A percentile compares a stretch with the other conserved stretches of the same genome.
These are phyloP conservation scores for Vulpes ferrilata DNA, from an alignment of 2,113 vertebrate species.

Conservation along the genomic window DNA sequence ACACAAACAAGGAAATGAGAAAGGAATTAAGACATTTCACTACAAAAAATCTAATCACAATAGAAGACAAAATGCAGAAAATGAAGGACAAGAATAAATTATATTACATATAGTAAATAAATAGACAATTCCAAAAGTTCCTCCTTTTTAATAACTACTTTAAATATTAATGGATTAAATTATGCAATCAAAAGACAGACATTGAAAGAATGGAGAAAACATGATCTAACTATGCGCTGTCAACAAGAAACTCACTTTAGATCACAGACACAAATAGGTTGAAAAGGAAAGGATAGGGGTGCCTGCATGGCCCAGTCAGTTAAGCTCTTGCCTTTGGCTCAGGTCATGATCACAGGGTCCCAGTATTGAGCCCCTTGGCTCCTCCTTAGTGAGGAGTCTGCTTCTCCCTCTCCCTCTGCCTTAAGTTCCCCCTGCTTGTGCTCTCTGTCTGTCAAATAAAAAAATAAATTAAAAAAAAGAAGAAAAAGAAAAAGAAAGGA, in stretches of 20 bases:
- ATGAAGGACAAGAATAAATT: background rate
- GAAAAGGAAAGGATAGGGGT: background rate
- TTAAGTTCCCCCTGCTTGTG: no score
- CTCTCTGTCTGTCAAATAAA: no score
- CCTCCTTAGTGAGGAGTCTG: no score
- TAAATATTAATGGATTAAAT: background rate
- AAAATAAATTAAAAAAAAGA: no score
- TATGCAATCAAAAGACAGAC: background rate
- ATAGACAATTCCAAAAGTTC: background rate
- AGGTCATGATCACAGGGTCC: no score
- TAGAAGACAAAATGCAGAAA: background rate
- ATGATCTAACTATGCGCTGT: background rate
- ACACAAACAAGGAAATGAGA: background rate
- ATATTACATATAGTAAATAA: background rate
- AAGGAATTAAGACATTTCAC: background rate
- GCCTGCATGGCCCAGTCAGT: no score
- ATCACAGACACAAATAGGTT: background rate
- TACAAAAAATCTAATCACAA: background rate
- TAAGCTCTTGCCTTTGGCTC: no score
- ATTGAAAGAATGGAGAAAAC: background rate
- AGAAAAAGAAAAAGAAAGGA: background rate
- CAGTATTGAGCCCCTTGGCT: no score
- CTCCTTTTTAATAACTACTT: background rate
- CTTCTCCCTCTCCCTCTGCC: no score
- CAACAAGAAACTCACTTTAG: background rate